These are phyloP conservation scores for Solea solea DNA, from an alignment of 2,113 vertebrate genomes.

Conservation along the genomic window DNA sequence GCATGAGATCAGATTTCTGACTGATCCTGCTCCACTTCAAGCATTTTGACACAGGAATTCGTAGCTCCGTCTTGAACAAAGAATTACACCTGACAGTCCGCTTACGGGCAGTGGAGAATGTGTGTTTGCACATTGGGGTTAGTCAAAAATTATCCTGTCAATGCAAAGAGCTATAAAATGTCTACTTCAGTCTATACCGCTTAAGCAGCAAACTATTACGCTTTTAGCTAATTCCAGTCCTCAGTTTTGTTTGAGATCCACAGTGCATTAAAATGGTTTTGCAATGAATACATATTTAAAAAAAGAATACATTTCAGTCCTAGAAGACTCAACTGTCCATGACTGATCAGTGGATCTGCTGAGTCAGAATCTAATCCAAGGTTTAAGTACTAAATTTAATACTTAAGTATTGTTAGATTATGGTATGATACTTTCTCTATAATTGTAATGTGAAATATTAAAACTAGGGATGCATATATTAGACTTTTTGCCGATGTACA, in stretches of 20 bases:
- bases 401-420: too few relatives aligned
- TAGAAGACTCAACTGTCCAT: too few relatives aligned
- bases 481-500: too few relatives aligned
- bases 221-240: not conserved
- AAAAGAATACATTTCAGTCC: too few relatives aligned
- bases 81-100: constrained; percentile 69
- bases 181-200: constrained; percentile 24
- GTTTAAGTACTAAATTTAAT: too few relatives aligned
- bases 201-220: not conserved
- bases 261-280: not conserved
- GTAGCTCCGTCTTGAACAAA: constrained; percentile 57
- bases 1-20: constrained; percentile 52
- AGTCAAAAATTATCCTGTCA: constrained; percentile 51
- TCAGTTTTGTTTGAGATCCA: not conserved
- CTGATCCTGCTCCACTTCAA: constrained; percentile 59
- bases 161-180: constrained; percentile 14
- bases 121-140: constrained; percentile 32
- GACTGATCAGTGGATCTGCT: too few relatives aligned
- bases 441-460: too few relatives aligned
- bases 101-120: constrained; percentile 38
- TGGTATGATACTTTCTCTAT: too few relatives aligned
- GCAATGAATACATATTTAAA: not conserved
- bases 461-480: too few relatives aligned
- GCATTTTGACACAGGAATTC: constrained; percentile 64
- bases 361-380: too few relatives aligned